Evolutionary conservation across 2,888 invertebrate species (phyloP).

Genomic region (Sceliomorpha sp.): DNA sequence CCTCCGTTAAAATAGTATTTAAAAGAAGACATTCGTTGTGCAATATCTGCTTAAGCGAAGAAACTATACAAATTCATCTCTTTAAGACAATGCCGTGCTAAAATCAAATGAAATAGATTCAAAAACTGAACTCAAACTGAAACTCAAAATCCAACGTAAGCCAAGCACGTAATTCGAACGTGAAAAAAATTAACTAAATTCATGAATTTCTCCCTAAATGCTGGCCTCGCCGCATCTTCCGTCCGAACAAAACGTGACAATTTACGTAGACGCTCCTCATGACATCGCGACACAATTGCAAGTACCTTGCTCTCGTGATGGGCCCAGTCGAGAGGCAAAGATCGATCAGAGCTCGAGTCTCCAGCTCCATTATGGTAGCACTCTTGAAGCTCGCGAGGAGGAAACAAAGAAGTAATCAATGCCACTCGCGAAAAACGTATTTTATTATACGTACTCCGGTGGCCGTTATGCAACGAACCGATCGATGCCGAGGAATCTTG

Average conservation of each 20-base stretch:
- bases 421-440: background rate
- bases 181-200: constrained; percentile 1
- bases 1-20: too few relatives aligned
- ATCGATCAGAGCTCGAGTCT: constrained; percentile 71
- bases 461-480: background rate
- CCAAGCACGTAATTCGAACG: too few relatives aligned
- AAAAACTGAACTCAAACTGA: too few relatives aligned
- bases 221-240: too few relatives aligned
- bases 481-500: background rate
- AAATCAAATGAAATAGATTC: too few relatives aligned
- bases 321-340: constrained; percentile 68
- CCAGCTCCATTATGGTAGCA: constrained; percentile 66
- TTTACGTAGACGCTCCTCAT: background rate
- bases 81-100: too few relatives aligned
- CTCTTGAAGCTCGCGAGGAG: constrained; percentile 2
- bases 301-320: constrained; percentile 70
- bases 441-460: background rate
- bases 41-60: too few relatives aligned
- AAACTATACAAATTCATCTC: too few relatives aligned
- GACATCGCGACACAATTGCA: constrained; percentile 17
- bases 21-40: too few relatives aligned
- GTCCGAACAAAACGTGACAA: background rate
- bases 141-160: too few relatives aligned
- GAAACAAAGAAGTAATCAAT: background rate
- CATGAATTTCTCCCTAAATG: too few relatives aligned